phyloP scores from a whole-genome alignment of 2,888 invertebrate species.

The Drosophila multiciliata region DNA sequence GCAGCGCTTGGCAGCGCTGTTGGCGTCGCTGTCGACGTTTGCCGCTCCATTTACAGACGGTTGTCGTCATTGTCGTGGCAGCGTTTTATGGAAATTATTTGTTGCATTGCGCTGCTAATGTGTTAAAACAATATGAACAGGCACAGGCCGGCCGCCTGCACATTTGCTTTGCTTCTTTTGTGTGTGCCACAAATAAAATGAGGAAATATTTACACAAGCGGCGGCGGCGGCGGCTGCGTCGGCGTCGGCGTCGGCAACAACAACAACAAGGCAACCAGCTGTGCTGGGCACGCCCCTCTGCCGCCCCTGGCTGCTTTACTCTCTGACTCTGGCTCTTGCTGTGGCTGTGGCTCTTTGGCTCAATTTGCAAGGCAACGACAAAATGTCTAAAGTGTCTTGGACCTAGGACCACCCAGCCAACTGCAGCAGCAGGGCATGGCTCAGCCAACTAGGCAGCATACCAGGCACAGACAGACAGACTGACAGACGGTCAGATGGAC shows the following conservation, averaged over 20 bases:
- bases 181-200: conserved; percentile 77
- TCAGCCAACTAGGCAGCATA: neutral
- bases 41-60: conserved; percentile 61
- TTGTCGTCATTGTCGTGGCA: conserved; percentile 49
- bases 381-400: conserved; percentile 69
- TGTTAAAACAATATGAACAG: conserved; percentile 82
- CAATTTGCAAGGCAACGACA: conserved; percentile 75
- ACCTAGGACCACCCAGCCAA: conserved; percentile 70
- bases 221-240: conserved; percentile 37
- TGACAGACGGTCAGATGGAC: neutral
- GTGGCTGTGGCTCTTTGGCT: conserved; percentile 5
- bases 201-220: conserved; percentile 77
- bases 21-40: conserved; percentile 22
- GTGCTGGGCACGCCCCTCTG: conserved; percentile 47
- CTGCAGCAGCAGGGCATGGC: neutral
- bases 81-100: conserved; percentile 83
- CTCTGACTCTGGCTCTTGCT: neutral
- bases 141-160: conserved; percentile 59
- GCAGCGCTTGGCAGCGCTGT: conserved; percentile 27
- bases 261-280: conserved; percentile 37
- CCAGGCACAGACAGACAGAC: neutral
- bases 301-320: conserved; percentile 58
- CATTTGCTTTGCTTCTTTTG: conserved; percentile 61
- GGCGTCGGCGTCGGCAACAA: conserved; percentile 8
- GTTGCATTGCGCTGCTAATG: conserved; percentile 84